Percentiles rank a stretch among this genome's conserved stretches.
Conservation (phyloP, 2,113 vertebrate genomes). For the Eretmochelys imbricata region DNA sequence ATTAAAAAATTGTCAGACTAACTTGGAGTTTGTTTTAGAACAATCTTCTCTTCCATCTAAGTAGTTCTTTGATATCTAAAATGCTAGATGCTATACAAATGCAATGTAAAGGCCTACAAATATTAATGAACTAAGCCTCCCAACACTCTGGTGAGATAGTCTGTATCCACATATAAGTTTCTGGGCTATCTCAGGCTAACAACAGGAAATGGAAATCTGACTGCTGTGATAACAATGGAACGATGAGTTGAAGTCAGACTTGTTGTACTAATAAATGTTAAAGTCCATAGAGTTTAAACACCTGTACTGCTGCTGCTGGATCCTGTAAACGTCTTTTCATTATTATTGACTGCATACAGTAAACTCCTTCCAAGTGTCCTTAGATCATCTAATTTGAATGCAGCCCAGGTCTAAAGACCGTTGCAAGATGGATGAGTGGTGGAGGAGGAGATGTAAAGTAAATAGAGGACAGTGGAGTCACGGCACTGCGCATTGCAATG, state of each 20-base stretch:
- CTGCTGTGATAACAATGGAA: background rate
- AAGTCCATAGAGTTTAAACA: background rate
- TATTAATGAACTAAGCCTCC: too few relatives aligned
- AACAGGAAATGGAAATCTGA: background rate
- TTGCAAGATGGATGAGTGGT: rapidly evolving
- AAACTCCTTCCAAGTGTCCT: background rate
- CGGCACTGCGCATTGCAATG: background rate
- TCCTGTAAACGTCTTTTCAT: background rate
- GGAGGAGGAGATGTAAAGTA: background rate
- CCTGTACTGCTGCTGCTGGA: background rate
- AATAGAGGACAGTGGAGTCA: background rate
- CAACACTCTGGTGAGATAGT: background rate
- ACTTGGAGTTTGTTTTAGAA: too few relatives aligned
- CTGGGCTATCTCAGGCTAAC: background rate
- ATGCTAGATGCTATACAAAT: too few relatives aligned
- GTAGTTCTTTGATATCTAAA: too few relatives aligned
- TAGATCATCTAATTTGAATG: background rate
- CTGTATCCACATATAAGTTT: background rate
- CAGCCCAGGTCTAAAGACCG: background rate
- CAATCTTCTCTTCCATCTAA: too few relatives aligned
- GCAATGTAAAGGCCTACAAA: too few relatives aligned
- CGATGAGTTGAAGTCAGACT: background rate
- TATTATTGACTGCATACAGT: background rate
- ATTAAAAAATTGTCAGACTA: too few relatives aligned
- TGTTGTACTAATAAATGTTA: background rate